A percentile compares a stretch with the other conserved stretches of the same genome.
These are phyloP conservation scores for Suricata suricatta DNA, from an alignment of 2,113 vertebrate genomes.

Conservation along the genomic window DNA sequence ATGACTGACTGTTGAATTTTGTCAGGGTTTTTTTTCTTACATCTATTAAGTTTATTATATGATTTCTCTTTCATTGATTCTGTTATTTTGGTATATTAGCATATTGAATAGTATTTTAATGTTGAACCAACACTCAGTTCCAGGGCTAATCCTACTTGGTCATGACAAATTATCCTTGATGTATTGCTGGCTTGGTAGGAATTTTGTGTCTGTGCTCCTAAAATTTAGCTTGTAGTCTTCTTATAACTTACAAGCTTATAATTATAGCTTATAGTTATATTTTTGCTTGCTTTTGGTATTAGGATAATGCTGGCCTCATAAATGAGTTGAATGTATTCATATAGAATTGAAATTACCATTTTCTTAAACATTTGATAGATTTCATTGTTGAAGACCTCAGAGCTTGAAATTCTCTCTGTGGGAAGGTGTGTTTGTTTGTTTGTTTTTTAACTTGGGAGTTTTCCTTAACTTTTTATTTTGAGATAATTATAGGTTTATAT, in stretches of 20 bases:
- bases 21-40: background rate
- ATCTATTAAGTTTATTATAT: background rate
- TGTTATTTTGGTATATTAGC: background rate
- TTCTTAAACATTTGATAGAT: background rate
- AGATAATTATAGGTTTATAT: background rate
- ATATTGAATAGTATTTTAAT: background rate
- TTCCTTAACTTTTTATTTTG: background rate
- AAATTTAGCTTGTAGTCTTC: background rate
- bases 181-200: background rate
- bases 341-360: background rate
- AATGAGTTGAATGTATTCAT: background rate
- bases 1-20: background rate
- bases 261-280: background rate
- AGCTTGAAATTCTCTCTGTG: background rate
- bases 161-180: background rate
- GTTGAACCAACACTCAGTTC: background rate
- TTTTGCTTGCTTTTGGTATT: background rate
- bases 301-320: background rate
- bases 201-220: background rate
- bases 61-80: background rate
- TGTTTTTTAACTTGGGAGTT: background rate
- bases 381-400: background rate
- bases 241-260: background rate
- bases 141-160: background rate
- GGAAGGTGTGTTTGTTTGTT: background rate